Evolutionary conservation across 2,113 vertebrate species (phyloP), one percentile per base, ranked within the genome.

Genomic region (Scatophagus argus): DNA sequence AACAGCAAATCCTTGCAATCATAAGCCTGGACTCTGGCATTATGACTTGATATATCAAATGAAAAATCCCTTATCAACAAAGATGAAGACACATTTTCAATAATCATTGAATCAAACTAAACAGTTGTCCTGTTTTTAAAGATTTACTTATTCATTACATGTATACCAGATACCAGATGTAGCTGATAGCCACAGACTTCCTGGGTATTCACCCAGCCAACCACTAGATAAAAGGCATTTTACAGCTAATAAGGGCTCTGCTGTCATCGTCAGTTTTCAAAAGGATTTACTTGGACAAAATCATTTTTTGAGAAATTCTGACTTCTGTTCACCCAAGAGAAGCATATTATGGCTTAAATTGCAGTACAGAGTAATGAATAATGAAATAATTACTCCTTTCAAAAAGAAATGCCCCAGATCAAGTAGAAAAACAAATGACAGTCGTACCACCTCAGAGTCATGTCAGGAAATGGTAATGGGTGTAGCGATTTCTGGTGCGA

Each of bases 401-500:
- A 52, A 52, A 47, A 77, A 46, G 39, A 41, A 41, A 47, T 32
- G 14, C 65, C 74, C 27, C 39, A 52, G 29, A 41, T 73, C 5
- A 44, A 31, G 19, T 44, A 70, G 8, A 60, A 68, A 47, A 73
- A 31, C 38, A 64, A 69, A 19, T 21, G 13, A 39, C 46, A 63
- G 71, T 74, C 39, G 55, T 23, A 46, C 62, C 66, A 65, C 36
- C 64, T 27, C 19, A 43, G 59, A 52, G 38, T 79, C 31, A 3
- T 67, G 61, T 64, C 86, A 83, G 87, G 81, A 84, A 83, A 87
- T 82, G 58, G 72, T 59, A 65, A 65, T 4, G 31, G 16, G 23
- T 67, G 77, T 52, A 63, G 39, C 32, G 31, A 51, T 55, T 51
- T 75, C 10, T 36, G 17, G 54, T 41, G 29, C 19, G 2, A 32